These are phyloP conservation scores for Limosa lapponica DNA, from an alignment of 2,797 vertebrate genomes.

Conservation along the genomic window DNA sequence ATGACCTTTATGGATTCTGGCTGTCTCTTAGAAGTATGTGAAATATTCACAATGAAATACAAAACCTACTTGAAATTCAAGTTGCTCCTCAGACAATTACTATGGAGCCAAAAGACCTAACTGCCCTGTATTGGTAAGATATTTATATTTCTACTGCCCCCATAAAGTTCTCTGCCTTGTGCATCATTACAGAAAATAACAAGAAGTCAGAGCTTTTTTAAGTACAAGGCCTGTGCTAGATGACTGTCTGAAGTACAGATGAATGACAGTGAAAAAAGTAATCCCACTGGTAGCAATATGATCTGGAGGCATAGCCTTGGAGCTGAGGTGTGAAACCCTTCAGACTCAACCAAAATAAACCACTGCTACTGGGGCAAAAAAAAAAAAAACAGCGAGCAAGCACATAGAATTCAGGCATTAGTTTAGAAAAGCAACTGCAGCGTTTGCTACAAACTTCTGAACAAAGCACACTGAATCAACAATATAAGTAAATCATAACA, in stretches of 20 bases:
- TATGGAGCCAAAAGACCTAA: constrained; percentile 57
- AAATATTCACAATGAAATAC: constrained; percentile 70
- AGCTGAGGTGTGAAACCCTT: constrained; percentile 38
- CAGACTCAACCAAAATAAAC: constrained; percentile 40
- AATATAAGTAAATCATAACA: constrained; percentile 49
- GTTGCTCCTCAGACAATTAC: constrained; percentile 72
- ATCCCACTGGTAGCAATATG: constrained; percentile 29
- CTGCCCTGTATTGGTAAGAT: constrained; percentile 47
- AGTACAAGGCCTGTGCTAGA: constrained; percentile 7
- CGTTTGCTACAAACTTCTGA: constrained; percentile 36
- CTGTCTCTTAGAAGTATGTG: constrained; percentile 60
- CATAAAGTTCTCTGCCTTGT: constrained; percentile 63
- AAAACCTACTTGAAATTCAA: constrained; percentile 69
- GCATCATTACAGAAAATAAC: constrained; percentile 55
- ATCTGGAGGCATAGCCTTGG: constrained; percentile 23
- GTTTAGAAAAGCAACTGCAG: constrained; percentile 15
- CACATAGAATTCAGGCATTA: not conserved
- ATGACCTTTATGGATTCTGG: constrained; percentile 71
- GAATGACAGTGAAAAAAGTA: constrained; percentile 40
- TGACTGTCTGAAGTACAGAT: constrained; percentile 47
- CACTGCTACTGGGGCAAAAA: not conserved
- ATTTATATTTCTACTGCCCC: constrained; percentile 63
- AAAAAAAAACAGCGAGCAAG: not conserved
- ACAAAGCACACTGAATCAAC: constrained; percentile 31
- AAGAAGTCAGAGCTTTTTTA: constrained; percentile 43